phyloP scores from a whole-genome alignment of 2,888 invertebrate genomes.

The Acheta domesticus region DNA sequence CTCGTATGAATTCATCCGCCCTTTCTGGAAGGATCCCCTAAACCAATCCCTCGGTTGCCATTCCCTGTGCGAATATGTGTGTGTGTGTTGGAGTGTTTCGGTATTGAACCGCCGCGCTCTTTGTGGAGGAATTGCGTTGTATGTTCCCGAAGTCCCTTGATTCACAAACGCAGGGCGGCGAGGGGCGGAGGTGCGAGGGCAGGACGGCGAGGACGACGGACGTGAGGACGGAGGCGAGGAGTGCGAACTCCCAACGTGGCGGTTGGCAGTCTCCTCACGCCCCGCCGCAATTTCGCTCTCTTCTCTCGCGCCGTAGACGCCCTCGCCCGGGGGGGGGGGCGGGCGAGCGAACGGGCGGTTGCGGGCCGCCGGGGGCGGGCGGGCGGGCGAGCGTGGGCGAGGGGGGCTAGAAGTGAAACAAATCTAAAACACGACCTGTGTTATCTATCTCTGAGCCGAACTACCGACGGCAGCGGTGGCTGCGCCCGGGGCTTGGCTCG shows the following conservation, averaged over 20 bases:
- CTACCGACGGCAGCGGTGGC: background rate
- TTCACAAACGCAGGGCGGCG: background rate
- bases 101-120: background rate
- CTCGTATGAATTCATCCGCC: background rate
- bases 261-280: background rate
- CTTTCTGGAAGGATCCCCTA: background rate
- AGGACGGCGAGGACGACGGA: no score
- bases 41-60: background rate
- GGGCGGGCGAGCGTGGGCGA: no score
- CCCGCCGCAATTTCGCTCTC: background rate
- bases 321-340: background rate
- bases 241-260: no score
- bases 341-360: no score
- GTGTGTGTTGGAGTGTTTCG: background rate
- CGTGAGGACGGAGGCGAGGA: no score
- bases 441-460: background rate
- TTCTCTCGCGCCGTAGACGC: background rate
- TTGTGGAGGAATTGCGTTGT: slow-evolving; percentile 10
- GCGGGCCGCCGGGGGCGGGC: no score
- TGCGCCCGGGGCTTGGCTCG: background rate
- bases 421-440: slow-evolving; percentile 5
- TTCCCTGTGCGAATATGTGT: background rate
- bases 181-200: no score
- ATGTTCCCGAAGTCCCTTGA: background rate
- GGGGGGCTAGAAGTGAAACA: background rate